Evolutionary conservation across 1,140 invertebrate genomes (phyloP), one percentile per base, ranked within the genome.

Genomic region (Lethrus apterus): DNA sequence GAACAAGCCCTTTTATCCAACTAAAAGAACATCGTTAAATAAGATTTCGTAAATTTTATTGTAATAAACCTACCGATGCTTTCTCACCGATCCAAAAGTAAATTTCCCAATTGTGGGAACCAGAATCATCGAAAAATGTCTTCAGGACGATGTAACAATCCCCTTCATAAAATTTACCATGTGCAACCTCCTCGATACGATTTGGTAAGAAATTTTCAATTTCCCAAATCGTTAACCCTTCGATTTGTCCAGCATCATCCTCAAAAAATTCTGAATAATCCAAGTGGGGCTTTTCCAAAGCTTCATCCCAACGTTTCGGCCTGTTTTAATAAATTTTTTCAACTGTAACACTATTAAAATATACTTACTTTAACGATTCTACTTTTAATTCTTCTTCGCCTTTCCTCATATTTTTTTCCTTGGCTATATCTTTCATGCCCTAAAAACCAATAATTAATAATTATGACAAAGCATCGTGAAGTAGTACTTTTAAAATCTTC

Each of bases 201-300:
- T 94, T 96, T 0, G 96, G 96, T 46, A 98, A 72, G 66, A 99
- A 99, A 67, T 99, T 99, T 70, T 99, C 95, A 48, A 99, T 99
- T 74, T 98, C 94, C 93, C 94, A 98, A 48, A 94, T 83, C 2
- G 84, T 84, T 13, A 97, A 58, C 14, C 90, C 91, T 0, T 84
- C 83, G 31, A 85, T 77, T 62, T 95, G 90, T 3, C 95, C 95
- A 1, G 94, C 91, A 64, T 97, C 93, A 56, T 95, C 89, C 59
- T 99, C 95, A 68, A 98, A 99, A 68, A 99, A 93, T 66, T 99
- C 94, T 0, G 93, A 97, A 70, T 99, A 99, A 72, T 99, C 93
- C n/a, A 99, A 64, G 14, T 90, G 85, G 0, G 94, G 95, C 63
- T 96, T 94, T 64, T 95, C 91, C 40, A 98, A 67, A 21, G 84